phyloP scores from a whole-genome alignment of 2,888 invertebrate genomes.

The Sarcophaga variegata region DNA sequence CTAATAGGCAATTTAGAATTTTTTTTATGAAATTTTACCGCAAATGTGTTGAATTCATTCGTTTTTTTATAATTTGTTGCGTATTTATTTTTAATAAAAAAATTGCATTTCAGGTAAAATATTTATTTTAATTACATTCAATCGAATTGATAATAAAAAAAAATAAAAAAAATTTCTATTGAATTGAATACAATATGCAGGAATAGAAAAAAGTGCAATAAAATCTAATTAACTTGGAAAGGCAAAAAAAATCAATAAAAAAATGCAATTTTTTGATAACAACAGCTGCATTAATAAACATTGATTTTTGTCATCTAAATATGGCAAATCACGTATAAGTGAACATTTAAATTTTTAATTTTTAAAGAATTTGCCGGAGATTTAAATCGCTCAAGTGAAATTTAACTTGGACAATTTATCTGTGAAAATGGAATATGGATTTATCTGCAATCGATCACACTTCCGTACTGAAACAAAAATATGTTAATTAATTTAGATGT shows the following conservation, averaged over 20 bases:
- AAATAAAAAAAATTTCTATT: not conserved
- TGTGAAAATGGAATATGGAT: too few relatives aligned
- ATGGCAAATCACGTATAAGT: not conserved
- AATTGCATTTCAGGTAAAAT: not conserved
- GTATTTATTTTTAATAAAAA: not conserved
- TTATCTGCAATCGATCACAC: too few relatives aligned
- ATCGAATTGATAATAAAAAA: not conserved
- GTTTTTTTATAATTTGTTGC: too few relatives aligned
- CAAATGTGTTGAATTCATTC: not conserved
- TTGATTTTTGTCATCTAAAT: not conserved
- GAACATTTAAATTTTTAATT: too few relatives aligned
- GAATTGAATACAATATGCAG: not conserved
- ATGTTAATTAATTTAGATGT: too few relatives aligned
- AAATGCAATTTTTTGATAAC: not conserved
- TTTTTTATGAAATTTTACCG: not conserved
- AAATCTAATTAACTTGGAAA: not conserved
- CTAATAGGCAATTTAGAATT: not conserved
- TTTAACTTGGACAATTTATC: too few relatives aligned
- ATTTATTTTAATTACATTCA: not conserved
- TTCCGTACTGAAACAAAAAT: too few relatives aligned
- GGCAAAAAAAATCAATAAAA: not conserved
- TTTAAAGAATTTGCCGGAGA: too few relatives aligned
- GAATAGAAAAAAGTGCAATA: not conserved
- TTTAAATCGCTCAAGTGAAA: too few relatives aligned
- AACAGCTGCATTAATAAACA: not conserved